Evolutionary conservation across 2,888 invertebrate species (phyloP).

Genomic region (Dicyrtoma fusca): DNA sequence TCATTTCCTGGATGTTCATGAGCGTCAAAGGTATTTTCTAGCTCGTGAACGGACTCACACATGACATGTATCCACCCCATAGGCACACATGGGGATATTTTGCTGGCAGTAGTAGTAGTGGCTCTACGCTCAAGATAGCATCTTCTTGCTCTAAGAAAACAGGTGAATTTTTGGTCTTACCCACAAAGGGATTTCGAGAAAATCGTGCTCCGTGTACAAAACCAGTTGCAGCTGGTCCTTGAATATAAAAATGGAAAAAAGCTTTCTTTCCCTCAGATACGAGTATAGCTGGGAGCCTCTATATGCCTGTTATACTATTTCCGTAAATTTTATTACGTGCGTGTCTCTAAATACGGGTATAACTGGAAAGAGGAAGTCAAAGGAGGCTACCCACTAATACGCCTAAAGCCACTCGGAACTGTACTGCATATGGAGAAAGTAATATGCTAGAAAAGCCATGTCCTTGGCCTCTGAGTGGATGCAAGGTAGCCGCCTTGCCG

Average conservation of each 20-base stretch:
- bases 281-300: too few species aligned
- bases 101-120: neutral
- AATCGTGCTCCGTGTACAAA: slow-evolving; percentile 15
- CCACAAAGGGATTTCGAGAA: slow-evolving; percentile 1
- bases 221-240: neutral
- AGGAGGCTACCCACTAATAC: too few species aligned
- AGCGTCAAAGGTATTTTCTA: neutral
- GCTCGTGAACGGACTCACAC: neutral
- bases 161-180: slow-evolving; percentile 16
- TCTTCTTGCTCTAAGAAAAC: neutral
- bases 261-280: too few species aligned
- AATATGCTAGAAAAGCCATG: slow-evolving; percentile 23
- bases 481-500: slow-evolving; percentile 1
- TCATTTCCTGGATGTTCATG: slow-evolving; percentile 32
- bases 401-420: too few species aligned
- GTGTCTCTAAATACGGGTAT: too few species aligned
- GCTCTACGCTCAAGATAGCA: too few species aligned
- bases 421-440: neutral
- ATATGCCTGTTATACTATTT: neutral
- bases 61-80: neutral
- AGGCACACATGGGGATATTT: neutral
- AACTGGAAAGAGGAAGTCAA: too few species aligned
- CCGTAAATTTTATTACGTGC: too few species aligned
- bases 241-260: neutral
- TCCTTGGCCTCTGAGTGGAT: slow-evolving; percentile 32